These are phyloP conservation scores for Perodicticus potto DNA, from an alignment of 2,797 vertebrate genomes.

Conservation along the genomic window DNA sequence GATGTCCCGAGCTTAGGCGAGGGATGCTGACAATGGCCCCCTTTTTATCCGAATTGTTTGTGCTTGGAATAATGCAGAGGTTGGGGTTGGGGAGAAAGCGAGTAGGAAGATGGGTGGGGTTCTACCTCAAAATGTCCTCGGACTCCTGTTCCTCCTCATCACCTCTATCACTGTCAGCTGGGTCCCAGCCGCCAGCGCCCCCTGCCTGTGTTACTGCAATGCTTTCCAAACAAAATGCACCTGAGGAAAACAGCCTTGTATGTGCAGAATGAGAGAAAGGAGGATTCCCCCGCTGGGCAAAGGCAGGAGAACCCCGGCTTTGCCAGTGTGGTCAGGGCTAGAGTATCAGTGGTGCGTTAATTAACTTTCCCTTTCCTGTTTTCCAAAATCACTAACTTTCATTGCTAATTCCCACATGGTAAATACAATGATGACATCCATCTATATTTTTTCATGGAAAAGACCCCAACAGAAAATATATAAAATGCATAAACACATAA, in stretches of 20 bases:
- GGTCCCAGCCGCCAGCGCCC: neutral
- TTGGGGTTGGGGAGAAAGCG: neutral
- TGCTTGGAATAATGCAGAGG: neutral
- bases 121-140: neutral
- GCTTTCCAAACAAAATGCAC: neutral
- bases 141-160: neutral
- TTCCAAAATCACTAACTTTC: neutral
- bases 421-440: neutral
- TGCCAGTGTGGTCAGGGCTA: fast-evolving
- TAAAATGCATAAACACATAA: slow-evolving; percentile 27
- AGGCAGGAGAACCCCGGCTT: neutral
- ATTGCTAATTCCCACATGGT: slow-evolving; percentile 10
- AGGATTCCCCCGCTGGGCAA: neutral
- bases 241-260: neutral
- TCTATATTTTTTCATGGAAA: neutral
- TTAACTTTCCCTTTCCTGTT: neutral
- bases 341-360: neutral
- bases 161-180: fast-evolving
- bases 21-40: neutral
- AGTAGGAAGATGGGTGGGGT: neutral
- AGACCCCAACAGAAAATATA: neutral
- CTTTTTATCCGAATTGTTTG: neutral
- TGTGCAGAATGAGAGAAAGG: neutral
- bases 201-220: neutral
- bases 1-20: neutral